A percentile compares a stretch with the other conserved stretches of the same genome.
Conservation (phyloP, 2,113 vertebrate genomes). For the Lepus timidus region DNA sequence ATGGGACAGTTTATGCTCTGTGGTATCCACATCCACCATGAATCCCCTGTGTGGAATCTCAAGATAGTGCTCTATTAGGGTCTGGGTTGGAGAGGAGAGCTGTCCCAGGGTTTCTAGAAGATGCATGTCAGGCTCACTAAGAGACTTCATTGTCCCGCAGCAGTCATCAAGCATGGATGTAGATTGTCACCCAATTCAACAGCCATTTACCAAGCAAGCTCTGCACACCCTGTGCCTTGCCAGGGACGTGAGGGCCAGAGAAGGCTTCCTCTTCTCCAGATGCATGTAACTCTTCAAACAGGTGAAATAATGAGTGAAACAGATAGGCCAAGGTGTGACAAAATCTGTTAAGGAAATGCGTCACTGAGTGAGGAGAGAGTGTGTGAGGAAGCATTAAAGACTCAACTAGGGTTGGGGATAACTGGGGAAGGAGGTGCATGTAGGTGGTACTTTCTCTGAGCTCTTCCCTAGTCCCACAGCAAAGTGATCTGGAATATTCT, state of each 20-base stretch:
- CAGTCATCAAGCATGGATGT: neutral
- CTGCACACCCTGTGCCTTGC: neutral
- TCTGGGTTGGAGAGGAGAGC: neutral
- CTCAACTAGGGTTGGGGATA: neutral
- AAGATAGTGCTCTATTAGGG: no score
- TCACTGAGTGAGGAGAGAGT: rapidly evolving
- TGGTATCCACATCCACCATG: neutral
- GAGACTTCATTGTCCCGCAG: rapidly evolving
- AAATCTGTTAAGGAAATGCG: rapidly evolving
- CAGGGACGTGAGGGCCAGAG: neutral
- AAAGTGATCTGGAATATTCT: no score
- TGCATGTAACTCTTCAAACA: neutral
- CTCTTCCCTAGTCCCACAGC: neutral
- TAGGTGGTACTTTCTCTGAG: neutral
- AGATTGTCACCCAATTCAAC: neutral
- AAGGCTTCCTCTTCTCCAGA: neutral
- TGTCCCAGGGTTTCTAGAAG: neutral
- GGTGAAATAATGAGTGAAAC: neutral
- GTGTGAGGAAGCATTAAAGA: neutral
- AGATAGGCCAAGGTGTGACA: neutral
- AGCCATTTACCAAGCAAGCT: rapidly evolving
- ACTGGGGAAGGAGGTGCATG: rapidly evolving
- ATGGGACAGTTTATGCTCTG: neutral
- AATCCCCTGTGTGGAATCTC: neutral
- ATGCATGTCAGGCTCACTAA: neutral